Conservation (phyloP, 1,140 invertebrate species). For the Leptopilina boulardi region DNA sequence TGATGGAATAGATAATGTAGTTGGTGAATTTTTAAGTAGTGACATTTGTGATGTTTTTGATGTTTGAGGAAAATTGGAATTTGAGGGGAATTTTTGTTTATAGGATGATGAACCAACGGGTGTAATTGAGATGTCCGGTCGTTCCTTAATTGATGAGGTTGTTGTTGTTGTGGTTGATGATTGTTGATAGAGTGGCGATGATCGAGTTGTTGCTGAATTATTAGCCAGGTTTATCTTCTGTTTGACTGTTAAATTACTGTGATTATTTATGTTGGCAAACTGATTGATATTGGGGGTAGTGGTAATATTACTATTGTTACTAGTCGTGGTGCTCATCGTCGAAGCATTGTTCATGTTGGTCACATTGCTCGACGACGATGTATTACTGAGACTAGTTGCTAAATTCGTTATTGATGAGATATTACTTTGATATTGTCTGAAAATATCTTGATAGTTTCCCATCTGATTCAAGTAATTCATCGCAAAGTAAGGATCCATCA, state of each 20-base stretch:
- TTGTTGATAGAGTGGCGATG: conserved; percentile 46
- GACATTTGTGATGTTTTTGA: neutral
- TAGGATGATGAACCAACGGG: conserved; percentile 60
- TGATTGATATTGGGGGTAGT: conserved; percentile 45
- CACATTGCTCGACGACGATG: conserved; percentile 46
- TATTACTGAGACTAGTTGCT: conserved; percentile 54
- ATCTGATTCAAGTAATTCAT: conserved; percentile 69
- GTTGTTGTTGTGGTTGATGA: conserved; percentile 44
- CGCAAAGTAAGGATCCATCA: conserved; percentile 65
- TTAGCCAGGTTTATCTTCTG: conserved; percentile 58
- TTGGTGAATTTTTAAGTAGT: neutral
- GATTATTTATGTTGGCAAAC: conserved; percentile 45
- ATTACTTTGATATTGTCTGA: conserved; percentile 69
- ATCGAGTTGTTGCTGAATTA: conserved; percentile 37
- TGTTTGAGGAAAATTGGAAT: neutral
- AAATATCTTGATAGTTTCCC: conserved; percentile 68
- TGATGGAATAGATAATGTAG: conserved; percentile 21
- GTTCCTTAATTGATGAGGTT: conserved; percentile 59
- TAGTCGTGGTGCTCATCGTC: conserved; percentile 58
- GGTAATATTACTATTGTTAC: conserved; percentile 35
- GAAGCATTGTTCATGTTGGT: conserved; percentile 45
- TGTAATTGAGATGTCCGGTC: conserved; percentile 71
- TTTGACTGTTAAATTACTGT: conserved; percentile 59
- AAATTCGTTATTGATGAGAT: conserved; percentile 58
- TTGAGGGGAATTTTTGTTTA: conserved; percentile 55